These are phyloP conservation scores for Drosophila paucipuncta DNA, from an alignment of 2,888 invertebrate genomes.

Conservation along the genomic window DNA sequence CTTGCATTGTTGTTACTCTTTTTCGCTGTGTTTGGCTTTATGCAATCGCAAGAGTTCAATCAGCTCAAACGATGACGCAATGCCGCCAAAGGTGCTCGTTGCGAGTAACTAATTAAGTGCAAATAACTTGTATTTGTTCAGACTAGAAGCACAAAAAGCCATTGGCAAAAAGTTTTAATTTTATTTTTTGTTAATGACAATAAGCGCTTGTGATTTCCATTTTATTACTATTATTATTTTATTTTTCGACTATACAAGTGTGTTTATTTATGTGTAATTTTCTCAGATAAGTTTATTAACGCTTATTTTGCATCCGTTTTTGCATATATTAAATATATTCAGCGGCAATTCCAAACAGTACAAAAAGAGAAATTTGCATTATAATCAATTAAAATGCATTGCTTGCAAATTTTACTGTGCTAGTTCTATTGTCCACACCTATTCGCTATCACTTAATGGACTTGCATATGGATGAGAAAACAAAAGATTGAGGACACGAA, in stretches of 20 bases:
- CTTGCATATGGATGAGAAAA: conserved; percentile 23
- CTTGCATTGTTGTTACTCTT: not conserved
- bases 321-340: not conserved
- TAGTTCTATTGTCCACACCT: conserved; percentile 8
- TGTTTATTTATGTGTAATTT: not conserved
- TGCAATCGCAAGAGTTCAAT: conserved; percentile 65
- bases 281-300: conserved; percentile 3
- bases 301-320: conserved; percentile 2
- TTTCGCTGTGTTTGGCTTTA: conserved; percentile 31
- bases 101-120: conserved; percentile 76
- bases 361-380: conserved; percentile 17
- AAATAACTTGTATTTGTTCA: conserved; percentile 67
- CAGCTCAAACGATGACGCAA: conserved; percentile 64
- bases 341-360: conserved; percentile 10
- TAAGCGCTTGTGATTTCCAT: conserved; percentile 43
- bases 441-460: conserved; percentile 15
- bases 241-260: not conserved
- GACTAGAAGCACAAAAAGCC: conserved; percentile 41
- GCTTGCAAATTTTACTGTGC: conserved; percentile 1
- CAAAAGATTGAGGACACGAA: conserved; percentile 54
- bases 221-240: conserved; percentile 32
- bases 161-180: conserved; percentile 28
- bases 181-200: conserved; percentile 36
- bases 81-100: conserved; percentile 51
- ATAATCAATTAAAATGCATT: conserved; percentile 12